phyloP scores from a whole-genome alignment of 1,140 invertebrate genomes.

The Oedothorax gibbosus region DNA sequence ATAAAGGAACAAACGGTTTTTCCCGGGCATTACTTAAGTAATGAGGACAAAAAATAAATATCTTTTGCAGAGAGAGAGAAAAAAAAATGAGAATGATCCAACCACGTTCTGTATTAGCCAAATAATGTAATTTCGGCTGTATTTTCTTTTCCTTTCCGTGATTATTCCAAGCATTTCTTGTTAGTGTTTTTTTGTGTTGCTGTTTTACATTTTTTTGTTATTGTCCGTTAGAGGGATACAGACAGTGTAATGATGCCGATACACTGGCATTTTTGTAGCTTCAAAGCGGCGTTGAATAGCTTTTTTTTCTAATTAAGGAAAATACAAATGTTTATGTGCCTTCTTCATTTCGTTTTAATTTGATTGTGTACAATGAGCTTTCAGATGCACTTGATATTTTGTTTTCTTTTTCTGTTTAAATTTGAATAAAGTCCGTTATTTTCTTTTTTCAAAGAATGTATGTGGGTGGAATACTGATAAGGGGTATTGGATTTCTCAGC shows the following conservation, averaged over 20 bases:
- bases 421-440: constrained; percentile 27
- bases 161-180: constrained; percentile 33
- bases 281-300: constrained; percentile 10
- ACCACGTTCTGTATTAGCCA: constrained; percentile 48
- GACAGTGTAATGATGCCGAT: constrained; percentile 2
- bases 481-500: constrained; percentile 7
- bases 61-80: neutral
- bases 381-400: constrained; percentile 26
- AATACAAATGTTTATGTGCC: constrained; percentile 50
- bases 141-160: constrained; percentile 20
- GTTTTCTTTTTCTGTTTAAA: neutral
- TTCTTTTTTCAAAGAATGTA: constrained; percentile 15
- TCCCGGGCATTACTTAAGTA: constrained; percentile 53
- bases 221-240: neutral
- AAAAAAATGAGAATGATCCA: constrained; percentile 48
- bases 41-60: constrained; percentile 40
- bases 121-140: constrained; percentile 51
- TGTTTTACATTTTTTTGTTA: neutral
- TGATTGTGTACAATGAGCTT: constrained; percentile 38
- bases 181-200: neutral
- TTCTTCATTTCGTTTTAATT: constrained; percentile 49
- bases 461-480: constrained; percentile 16
- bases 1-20: constrained; percentile 53
- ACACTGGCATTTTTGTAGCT: neutral
- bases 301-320: constrained; percentile 48